Evolutionary conservation across 1,140 invertebrate genomes (phyloP).

Genomic region (Aphelinus atriplicis): DNA sequence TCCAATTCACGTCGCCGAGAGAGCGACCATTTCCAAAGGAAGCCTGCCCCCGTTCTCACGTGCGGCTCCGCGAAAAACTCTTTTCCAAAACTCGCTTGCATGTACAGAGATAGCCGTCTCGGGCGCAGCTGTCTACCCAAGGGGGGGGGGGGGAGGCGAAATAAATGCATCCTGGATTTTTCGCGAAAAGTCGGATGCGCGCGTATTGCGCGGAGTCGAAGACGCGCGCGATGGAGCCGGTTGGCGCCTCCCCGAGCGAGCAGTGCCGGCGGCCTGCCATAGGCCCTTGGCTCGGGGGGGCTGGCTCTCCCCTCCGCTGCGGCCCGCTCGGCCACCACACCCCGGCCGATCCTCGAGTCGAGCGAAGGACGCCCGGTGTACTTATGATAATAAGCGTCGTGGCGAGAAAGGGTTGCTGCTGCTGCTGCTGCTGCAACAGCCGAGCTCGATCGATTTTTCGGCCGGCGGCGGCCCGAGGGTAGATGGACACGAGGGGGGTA

Average conservation of each 20-base stretch:
- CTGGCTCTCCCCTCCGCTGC: constrained; percentile 2
- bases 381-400: constrained; percentile 24
- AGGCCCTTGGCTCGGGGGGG: constrained; percentile 27
- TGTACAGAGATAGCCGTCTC: not conserved
- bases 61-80: constrained; percentile 1
- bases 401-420: constrained; percentile 16
- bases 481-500: not conserved
- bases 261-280: constrained; percentile 7
- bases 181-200: not conserved
- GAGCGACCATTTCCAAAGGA: not conserved
- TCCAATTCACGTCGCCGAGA: too few species aligned
- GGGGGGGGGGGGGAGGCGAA: not conserved
- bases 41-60: not conserved
- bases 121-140: not conserved
- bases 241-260: not conserved
- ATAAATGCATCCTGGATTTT: not conserved
- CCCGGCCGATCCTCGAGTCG: not conserved
- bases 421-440: too few species aligned
- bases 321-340: not conserved
- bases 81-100: not conserved
- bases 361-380: constrained; percentile 28
- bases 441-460: constrained; percentile 37
- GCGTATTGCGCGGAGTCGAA: not conserved
- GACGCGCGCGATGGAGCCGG: too few species aligned
- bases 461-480: not conserved